Evolutionary conservation across 2,888 invertebrate species (phyloP).

Genomic region (Rhimphoctona megacephalus): DNA sequence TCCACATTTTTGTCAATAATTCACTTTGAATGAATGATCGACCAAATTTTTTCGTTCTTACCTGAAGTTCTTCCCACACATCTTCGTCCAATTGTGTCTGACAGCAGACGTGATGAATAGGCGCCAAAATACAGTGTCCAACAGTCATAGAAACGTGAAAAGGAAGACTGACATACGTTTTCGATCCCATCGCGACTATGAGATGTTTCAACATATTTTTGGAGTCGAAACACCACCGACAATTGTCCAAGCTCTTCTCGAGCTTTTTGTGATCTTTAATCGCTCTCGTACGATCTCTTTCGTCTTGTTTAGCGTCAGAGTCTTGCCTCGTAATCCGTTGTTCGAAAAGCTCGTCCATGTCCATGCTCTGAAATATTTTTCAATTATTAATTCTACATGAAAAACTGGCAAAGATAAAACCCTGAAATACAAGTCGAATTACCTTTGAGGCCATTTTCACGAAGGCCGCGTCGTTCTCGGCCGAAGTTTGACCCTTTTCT

Average conservation of each 20-base stretch:
- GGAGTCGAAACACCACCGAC: constrained; percentile 93
- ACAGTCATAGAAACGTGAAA: constrained; percentile 91
- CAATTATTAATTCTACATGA: not conserved
- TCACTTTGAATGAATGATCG: not conserved
- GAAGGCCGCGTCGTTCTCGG: constrained; percentile 93
- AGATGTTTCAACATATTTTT: constrained; percentile 93
- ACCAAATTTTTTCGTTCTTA: constrained; percentile 78
- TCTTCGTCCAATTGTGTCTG: constrained; percentile 96
- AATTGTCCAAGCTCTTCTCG: constrained; percentile 91
- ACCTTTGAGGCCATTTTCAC: constrained; percentile 89
- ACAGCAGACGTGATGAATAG: constrained; percentile 92
- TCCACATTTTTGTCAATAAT: not conserved
- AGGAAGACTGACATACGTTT: constrained; percentile 94
- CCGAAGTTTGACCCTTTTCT: constrained; percentile 92
- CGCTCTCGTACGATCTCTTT: constrained; percentile 88
- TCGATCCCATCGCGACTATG: constrained; percentile 92
- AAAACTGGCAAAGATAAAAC: not conserved
- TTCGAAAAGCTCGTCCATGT: constrained; percentile 94
- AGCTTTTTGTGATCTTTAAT: constrained; percentile 91
- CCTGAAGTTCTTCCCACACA: constrained; percentile 95
- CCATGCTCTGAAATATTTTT: constrained; percentile 81
- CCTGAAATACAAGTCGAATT: constrained; percentile 53
- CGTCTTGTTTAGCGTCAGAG: constrained; percentile 87
- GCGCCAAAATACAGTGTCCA: constrained; percentile 95
- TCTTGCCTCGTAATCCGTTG: constrained; percentile 90